Evolutionary conservation across 92 coral and sea anemone genomes (phyloP).

Genomic region (Parazoanthus atlanticus): DNA sequence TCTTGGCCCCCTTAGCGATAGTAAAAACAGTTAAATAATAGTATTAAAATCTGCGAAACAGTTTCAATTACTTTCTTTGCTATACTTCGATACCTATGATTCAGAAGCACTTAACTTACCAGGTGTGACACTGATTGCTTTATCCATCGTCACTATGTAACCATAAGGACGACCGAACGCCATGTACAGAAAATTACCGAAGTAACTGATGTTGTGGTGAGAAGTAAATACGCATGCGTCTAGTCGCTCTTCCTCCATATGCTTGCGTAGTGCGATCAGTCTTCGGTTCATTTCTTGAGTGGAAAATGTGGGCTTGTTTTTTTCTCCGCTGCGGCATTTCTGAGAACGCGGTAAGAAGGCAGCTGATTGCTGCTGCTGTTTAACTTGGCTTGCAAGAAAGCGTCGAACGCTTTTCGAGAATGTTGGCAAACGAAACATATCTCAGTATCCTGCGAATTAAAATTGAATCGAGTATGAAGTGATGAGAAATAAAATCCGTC

Average conservation of each 20-base stretch:
- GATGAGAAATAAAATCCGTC: background rate
- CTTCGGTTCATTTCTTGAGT: slow-evolving; percentile 28
- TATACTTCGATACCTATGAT: too few species aligned
- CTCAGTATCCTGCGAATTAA: background rate
- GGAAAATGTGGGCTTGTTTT: slow-evolving; percentile 5
- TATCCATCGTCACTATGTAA: slow-evolving; percentile 14
- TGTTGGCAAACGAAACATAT: slow-evolving; percentile 15
- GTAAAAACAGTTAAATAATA: background rate
- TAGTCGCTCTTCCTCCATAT: slow-evolving; percentile 21
- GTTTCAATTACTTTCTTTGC: background rate
- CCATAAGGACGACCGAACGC: slow-evolving; percentile 9
- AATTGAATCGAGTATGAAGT: background rate
- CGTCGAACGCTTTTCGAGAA: slow-evolving; percentile 15
- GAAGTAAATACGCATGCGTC: slow-evolving; percentile 21
- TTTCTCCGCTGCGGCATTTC: slow-evolving; percentile 11
- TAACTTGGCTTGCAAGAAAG: background rate
- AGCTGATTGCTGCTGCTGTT: background rate
- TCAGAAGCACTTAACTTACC: background rate
- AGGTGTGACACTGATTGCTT: slow-evolving; percentile 13
- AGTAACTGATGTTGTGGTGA: slow-evolving; percentile 20
- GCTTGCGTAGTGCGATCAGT: background rate
- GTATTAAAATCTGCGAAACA: background rate
- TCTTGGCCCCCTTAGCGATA: background rate
- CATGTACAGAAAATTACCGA: slow-evolving; percentile 3
- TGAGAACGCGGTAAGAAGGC: slow-evolving; percentile 13